These are phyloP conservation scores for Pantherophis vulpinus DNA, from an alignment of 2,797 vertebrate genomes.

Conservation along the genomic window DNA sequence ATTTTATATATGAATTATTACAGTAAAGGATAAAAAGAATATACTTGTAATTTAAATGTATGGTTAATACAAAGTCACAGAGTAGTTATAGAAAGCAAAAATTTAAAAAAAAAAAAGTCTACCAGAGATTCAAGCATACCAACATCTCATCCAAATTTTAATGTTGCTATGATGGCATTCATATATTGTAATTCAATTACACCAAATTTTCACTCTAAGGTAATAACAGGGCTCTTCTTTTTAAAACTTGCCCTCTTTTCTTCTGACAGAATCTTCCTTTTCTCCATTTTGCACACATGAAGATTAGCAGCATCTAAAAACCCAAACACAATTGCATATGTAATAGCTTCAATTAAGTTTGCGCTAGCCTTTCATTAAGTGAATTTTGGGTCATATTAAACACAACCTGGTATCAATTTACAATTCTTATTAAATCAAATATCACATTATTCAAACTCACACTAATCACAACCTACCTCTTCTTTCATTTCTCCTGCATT, in stretches of 20 bases:
- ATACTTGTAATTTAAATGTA: not conserved
- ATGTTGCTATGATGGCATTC: not conserved
- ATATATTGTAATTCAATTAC: not conserved
- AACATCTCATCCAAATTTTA: not conserved
- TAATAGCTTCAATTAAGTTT: not conserved
- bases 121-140: not conserved
- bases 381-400: not conserved
- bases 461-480: not conserved
- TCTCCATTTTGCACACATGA: not conserved
- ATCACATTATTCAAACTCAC: not conserved
- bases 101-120: not conserved
- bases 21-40: not conserved
- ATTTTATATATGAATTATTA: not conserved
- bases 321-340: not conserved
- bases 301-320: not conserved
- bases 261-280: not conserved
- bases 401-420: not conserved
- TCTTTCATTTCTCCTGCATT: constrained; percentile 40
- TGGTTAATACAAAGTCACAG: not conserved
- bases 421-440: not conserved
- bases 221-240: not conserved
- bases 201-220: not conserved
- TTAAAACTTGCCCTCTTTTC: not conserved
- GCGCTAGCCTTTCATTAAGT: not conserved
- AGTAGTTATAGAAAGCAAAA: not conserved